phyloP scores from a whole-genome alignment of 2,888 invertebrate species.

The Ypsolopha scabrella region DNA sequence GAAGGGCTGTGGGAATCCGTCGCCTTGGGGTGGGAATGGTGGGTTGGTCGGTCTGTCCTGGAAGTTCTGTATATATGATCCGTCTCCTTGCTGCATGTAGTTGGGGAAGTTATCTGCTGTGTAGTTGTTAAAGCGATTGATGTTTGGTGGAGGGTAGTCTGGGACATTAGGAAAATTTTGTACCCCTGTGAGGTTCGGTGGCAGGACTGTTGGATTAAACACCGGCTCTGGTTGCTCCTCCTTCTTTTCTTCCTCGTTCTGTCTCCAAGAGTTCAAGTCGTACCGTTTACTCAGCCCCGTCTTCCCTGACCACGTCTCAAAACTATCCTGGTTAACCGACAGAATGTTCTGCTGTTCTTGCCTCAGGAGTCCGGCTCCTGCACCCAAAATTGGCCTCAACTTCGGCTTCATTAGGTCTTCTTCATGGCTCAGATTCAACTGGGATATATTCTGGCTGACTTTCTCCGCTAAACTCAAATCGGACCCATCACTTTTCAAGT shows the following conservation, averaged over 20 bases:
- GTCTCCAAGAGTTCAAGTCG: conserved; percentile 57
- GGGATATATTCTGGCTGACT: conserved; percentile 38
- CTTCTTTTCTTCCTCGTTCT: conserved; percentile 36
- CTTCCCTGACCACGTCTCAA: conserved; percentile 48
- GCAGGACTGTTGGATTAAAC: conserved; percentile 40
- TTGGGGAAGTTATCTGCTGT: conserved; percentile 15
- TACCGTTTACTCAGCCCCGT: conserved; percentile 42
- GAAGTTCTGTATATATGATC: conserved; percentile 47
- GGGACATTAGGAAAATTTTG: conserved; percentile 23
- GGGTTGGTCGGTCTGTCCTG: conserved; percentile 14
- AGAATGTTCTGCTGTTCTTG: conserved; percentile 15
- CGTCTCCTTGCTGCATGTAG: conserved; percentile 56
- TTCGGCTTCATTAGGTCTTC: conserved; percentile 46
- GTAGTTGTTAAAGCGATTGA: conserved; percentile 26
- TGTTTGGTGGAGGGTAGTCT: conserved; percentile 41
- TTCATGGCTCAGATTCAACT: conserved; percentile 40
- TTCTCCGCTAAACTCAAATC: conserved; percentile 26
- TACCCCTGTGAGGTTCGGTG: conserved; percentile 21
- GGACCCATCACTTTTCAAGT: conserved; percentile 18
- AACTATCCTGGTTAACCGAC: conserved; percentile 29
- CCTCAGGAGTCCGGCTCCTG: conserved; percentile 43
- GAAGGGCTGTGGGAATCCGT: conserved; percentile 16
- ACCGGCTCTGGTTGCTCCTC: conserved; percentile 35
- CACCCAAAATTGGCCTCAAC: conserved; percentile 52
- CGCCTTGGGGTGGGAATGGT: conserved; percentile 34